Evolutionary conservation across 2,113 vertebrate species (phyloP).

Genomic region (Cyphomyrus plagiostoma): DNA sequence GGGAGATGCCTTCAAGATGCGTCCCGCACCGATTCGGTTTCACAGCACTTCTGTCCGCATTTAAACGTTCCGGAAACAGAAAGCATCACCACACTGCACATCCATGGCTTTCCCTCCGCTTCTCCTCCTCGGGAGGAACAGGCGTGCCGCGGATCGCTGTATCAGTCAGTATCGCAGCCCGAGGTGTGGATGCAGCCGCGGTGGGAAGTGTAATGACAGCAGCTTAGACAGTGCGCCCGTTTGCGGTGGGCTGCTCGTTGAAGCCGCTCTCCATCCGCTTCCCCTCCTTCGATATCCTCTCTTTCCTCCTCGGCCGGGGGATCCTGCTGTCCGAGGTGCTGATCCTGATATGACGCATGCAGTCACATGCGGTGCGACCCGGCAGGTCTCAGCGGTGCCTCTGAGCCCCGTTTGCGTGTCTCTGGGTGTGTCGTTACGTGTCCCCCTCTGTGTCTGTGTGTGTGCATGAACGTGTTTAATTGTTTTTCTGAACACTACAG

Average conservation of each 20-base stretch:
- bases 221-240: not conserved
- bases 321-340: constrained; percentile 54
- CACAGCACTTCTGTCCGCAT: not conserved
- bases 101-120: not conserved
- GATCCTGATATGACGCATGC: constrained; percentile 42
- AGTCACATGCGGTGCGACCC: constrained; percentile 41
- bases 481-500: not conserved
- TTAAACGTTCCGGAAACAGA: not conserved
- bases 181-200: not conserved
- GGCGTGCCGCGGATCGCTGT: not conserved
- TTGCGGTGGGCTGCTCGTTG: not conserved
- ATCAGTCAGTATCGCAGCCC: not conserved
- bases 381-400: constrained; percentile 28
- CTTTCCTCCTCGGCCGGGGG: constrained; percentile 7
- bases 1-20: not conserved
- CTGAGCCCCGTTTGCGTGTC: not conserved
- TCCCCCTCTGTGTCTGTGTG: not conserved
- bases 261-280: not conserved
- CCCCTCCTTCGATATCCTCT: not conserved
- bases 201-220: not conserved
- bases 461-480: not conserved
- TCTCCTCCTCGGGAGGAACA: not conserved
- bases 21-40: not conserved
- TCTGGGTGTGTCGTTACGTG: not conserved
- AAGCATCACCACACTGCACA: not conserved